Percentiles rank a stretch among this genome's conserved stretches.
Evolutionary conservation across 2,888 invertebrate genomes (phyloP).

Genomic region (Melipona beecheii): DNA sequence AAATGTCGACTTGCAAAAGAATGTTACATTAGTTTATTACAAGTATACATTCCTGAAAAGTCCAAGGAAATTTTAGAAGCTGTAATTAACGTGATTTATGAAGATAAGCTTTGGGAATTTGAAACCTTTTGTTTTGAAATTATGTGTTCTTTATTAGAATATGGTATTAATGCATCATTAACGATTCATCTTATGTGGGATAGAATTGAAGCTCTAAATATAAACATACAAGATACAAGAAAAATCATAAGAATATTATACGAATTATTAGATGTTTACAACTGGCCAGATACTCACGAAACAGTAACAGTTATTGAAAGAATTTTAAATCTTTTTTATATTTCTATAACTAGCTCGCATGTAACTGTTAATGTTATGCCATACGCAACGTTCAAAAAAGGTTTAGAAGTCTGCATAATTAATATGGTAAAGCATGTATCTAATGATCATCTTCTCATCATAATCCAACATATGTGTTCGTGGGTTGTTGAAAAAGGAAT

Average conservation of each 20-base stretch:
- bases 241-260: conserved; percentile 85
- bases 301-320: conserved; percentile 84
- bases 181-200: conserved; percentile 72
- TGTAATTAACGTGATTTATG: conserved; percentile 81
- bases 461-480: conserved; percentile 85
- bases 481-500: conserved; percentile 85
- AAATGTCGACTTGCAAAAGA: conserved; percentile 68
- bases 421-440: conserved; percentile 85
- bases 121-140: conserved; percentile 82
- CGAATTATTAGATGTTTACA: conserved; percentile 84
- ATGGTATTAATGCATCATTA: conserved; percentile 64
- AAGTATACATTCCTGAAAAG: conserved; percentile 73
- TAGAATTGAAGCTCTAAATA: conserved; percentile 69
- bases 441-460: conserved; percentile 84
- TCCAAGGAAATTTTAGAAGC: conserved; percentile 79
- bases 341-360: conserved; percentile 79
- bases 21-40: conserved; percentile 73
- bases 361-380: conserved; percentile 68
- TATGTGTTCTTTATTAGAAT: conserved; percentile 75
- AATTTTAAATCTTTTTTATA: conserved; percentile 85
- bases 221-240: conserved; percentile 82
- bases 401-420: conserved; percentile 86
- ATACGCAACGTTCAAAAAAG: conserved; percentile 84
- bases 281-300: conserved; percentile 84
- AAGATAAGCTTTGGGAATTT: conserved; percentile 83